Evolutionary conservation across 2,797 vertebrate species (phyloP).

Genomic region (Sandelia bainsii): DNA sequence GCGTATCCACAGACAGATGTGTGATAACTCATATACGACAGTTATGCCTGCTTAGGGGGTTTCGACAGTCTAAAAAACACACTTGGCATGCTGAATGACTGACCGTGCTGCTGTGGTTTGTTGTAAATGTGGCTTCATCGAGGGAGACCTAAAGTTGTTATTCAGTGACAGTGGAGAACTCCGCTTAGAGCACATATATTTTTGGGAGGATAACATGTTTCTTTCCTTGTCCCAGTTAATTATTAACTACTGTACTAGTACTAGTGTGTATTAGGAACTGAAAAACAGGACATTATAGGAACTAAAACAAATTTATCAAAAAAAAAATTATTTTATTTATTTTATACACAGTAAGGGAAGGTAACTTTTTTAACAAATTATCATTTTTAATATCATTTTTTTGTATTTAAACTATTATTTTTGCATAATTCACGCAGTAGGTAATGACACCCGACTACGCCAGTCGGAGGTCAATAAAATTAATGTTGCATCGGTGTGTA

Average conservation of each 20-base stretch:
- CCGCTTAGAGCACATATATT: background rate
- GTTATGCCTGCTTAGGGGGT: slow-evolving; percentile 63
- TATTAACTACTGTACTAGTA: background rate
- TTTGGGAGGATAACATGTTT: background rate
- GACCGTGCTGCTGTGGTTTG: slow-evolving; percentile 14
- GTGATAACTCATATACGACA: slow-evolving; percentile 68
- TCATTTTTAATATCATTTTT: too few relatives aligned
- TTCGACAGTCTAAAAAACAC: slow-evolving; percentile 50
- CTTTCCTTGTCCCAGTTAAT: slow-evolving; percentile 13
- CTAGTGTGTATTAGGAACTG: background rate
- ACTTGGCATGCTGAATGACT: slow-evolving; percentile 54
- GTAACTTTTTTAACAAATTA: too few relatives aligned
- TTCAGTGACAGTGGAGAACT: background rate
- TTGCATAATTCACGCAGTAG: too few relatives aligned
- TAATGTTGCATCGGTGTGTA: too few relatives aligned
- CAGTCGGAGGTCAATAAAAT: too few relatives aligned
- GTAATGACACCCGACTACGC: too few relatives aligned
- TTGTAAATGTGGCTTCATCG: slow-evolving; percentile 19
- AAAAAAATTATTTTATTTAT: too few relatives aligned
- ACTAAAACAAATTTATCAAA: background rate
- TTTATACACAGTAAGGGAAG: too few relatives aligned
- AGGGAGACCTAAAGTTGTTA: slow-evolving; percentile 29
- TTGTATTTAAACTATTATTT: too few relatives aligned
- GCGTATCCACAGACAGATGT: slow-evolving; percentile 68
- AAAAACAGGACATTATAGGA: background rate